Percentiles rank a stretch among this genome's conserved stretches.
phyloP scores from a whole-genome alignment of 2,113 vertebrate species.

The Amphilophus citrinellus region DNA sequence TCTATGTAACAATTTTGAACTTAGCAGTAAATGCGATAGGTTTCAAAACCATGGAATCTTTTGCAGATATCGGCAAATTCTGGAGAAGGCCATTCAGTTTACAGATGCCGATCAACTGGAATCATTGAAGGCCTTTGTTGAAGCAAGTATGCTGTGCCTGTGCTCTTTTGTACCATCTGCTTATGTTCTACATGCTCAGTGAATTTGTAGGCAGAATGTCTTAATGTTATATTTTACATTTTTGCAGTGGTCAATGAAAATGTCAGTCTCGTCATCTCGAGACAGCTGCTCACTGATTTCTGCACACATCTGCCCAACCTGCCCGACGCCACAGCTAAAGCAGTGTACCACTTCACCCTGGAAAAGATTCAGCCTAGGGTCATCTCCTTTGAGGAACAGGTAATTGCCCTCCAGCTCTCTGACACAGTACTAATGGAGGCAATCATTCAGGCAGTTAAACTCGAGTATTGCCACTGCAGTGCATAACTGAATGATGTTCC shows the following conservation, averaged over 20 bases:
- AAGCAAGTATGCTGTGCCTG: slow-evolving; percentile 91
- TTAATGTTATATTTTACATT: not conserved
- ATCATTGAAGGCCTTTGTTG: slow-evolving; percentile 97
- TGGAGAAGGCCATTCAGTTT: slow-evolving; percentile 96
- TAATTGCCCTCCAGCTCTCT: slow-evolving; percentile 60
- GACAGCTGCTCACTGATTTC: slow-evolving; percentile 97
- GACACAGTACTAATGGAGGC: no score
- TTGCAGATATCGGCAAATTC: slow-evolving; percentile 92
- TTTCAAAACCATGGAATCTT: slow-evolving; percentile 8
- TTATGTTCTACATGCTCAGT: no score
- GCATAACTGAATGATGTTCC: not conserved
- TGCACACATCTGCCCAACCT: slow-evolving; percentile 94
- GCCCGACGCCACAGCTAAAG: slow-evolving; percentile 94
- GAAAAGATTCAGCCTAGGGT: slow-evolving; percentile 98
- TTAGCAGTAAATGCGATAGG: not conserved
- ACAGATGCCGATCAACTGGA: slow-evolving; percentile 92
- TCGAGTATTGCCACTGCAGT: not conserved
- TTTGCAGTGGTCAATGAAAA: slow-evolving; percentile 98
- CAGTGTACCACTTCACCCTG: slow-evolving; percentile 96
- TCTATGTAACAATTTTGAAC: not conserved
- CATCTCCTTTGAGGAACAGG: slow-evolving; percentile 99
- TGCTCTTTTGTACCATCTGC: not conserved
- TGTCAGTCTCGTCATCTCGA: slow-evolving; percentile 97
- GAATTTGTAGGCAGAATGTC: not conserved
- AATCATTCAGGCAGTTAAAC: not conserved